A percentile compares a stretch with the other conserved stretches of the same genome.
phyloP scores from a whole-genome alignment of 2,113 vertebrate species.

The Peucedramus taeniatus region DNA sequence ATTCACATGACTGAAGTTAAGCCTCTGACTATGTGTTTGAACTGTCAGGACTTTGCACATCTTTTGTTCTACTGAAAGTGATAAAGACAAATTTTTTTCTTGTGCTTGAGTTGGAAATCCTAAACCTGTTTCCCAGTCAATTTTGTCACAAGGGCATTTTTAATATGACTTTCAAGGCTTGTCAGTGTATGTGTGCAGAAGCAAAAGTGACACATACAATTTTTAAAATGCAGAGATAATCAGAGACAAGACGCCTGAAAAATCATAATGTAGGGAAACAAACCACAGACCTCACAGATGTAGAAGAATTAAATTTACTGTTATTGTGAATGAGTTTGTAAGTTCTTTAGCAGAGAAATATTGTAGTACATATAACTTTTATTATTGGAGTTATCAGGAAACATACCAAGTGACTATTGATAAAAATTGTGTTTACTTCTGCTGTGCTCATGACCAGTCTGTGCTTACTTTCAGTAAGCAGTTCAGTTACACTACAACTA shows the following conservation, averaged over 20 bases:
- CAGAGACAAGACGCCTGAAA: background rate
- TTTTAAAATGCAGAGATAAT: background rate
- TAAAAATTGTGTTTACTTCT: background rate
- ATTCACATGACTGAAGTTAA: slow-evolving; percentile 29
- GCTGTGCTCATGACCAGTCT: background rate
- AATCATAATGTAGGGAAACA: background rate
- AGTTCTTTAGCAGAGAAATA: background rate
- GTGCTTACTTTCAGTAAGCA: background rate
- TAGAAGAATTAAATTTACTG: background rate
- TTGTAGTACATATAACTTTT: background rate
- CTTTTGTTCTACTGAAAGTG: slow-evolving; percentile 25
- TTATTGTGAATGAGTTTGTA: background rate
- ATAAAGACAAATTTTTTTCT: background rate
- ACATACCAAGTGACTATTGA: background rate
- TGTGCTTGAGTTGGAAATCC: background rate
- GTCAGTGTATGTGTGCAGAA: background rate
- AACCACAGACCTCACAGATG: background rate
- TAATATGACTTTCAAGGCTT: background rate
- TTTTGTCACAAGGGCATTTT: background rate
- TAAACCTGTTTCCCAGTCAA: background rate
- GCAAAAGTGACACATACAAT: background rate
- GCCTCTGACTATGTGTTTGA: background rate
- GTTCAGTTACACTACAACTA: background rate
- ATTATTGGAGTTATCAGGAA: background rate
- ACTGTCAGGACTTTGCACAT: slow-evolving; percentile 3